phyloP scores from a whole-genome alignment of 2,888 invertebrate species.

The Terebella lapidaria region DNA sequence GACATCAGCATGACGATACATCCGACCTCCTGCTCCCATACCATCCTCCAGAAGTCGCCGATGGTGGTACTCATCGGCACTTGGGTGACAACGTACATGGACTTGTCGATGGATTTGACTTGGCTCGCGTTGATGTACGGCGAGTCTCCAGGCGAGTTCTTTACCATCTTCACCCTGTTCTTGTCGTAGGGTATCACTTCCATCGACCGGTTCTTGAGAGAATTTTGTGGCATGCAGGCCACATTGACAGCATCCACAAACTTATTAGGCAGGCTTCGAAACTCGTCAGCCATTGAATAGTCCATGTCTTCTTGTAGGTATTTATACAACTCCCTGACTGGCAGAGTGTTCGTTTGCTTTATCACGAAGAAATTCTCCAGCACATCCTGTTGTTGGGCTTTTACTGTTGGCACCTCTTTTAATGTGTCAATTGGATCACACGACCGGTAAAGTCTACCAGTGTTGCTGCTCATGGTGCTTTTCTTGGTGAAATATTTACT shows the following conservation, averaged over 20 bases:
- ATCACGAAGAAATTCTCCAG: background rate
- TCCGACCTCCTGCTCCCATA: constrained; percentile 18
- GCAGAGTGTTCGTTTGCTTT: constrained; percentile 1
- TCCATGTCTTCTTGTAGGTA: constrained; percentile 2
- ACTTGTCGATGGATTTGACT: constrained; percentile 11
- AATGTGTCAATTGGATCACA: background rate
- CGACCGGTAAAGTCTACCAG: background rate
- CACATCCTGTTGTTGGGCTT: background rate
- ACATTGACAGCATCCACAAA: constrained; percentile 5
- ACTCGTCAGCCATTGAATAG: constrained; percentile 9
- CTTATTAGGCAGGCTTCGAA: constrained; percentile 5
- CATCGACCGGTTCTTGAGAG: constrained; percentile 14
- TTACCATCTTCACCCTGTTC: constrained; percentile 18
- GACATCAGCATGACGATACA: constrained; percentile 20
- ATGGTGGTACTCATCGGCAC: constrained; percentile 12
- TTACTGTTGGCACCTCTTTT: background rate
- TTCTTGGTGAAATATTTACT: too few relatives aligned
- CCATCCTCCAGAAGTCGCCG: constrained; percentile 22
- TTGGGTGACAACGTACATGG: constrained; percentile 23
- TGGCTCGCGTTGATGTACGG: constrained; percentile 24
- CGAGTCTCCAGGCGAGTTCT: background rate
- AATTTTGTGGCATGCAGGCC: constrained; percentile 12
- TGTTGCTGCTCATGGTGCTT: background rate
- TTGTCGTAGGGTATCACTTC: constrained; percentile 22
- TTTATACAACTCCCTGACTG: background rate